Conservation (phyloP, 2,797 vertebrate species). For the Salarias fasciatus region DNA sequence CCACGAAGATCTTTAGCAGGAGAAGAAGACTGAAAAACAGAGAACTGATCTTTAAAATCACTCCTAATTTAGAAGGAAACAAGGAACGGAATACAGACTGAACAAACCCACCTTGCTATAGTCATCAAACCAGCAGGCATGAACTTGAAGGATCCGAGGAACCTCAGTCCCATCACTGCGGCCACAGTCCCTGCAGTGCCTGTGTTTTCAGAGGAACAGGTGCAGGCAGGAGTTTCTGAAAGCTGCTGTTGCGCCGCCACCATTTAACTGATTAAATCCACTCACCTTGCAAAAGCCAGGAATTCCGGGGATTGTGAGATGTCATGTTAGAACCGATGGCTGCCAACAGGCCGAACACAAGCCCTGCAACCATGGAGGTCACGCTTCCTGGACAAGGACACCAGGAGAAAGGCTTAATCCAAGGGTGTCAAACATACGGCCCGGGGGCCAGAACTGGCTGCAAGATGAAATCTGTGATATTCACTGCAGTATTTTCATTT, state of each 20-base stretch:
- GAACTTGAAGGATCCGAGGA: constrained; percentile 89
- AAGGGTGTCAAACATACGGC: too few relatives aligned
- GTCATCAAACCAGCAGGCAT: constrained; percentile 94
- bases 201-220: constrained; percentile 47
- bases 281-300: constrained; percentile 91
- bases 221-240: not conserved
- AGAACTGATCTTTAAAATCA: too few relatives aligned
- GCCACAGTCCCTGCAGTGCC: constrained; percentile 88
- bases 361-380: constrained; percentile 88
- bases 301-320: constrained; percentile 86
- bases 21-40: not conserved
- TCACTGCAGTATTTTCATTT: too few relatives aligned
- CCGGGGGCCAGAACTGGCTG: too few relatives aligned
- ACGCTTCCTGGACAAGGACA: constrained; percentile 83
- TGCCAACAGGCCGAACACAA: constrained; percentile 89
- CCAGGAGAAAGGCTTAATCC: too few relatives aligned
- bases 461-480: too few relatives aligned
- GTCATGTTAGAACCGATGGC: constrained; percentile 88
- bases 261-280: constrained; percentile 14
- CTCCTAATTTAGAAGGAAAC: too few relatives aligned
- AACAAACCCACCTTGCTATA: constrained; percentile 81
- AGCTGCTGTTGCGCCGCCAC: not conserved
- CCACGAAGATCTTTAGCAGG: constrained; percentile 76
- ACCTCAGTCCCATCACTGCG: constrained; percentile 91
- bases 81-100: too few relatives aligned